These are phyloP conservation scores for Poeciliopsis prolifica DNA, from an alignment of 2,113 vertebrate genomes.

Conservation along the genomic window DNA sequence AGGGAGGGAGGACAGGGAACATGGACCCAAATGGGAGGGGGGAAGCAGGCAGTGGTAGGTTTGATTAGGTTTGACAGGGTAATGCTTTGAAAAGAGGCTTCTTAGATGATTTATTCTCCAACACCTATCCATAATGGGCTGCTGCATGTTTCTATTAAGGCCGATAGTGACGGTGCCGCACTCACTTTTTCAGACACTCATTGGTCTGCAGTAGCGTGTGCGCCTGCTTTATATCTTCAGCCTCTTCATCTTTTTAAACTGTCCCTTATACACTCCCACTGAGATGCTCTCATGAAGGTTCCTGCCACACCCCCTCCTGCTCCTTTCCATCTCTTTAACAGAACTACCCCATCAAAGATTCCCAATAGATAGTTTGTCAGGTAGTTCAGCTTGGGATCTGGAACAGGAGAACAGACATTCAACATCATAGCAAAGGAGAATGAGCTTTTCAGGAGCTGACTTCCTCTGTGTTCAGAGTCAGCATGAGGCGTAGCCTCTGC, in stretches of 20 bases:
- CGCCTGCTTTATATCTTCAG: constrained; percentile 45
- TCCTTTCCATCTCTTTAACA: constrained; percentile 27
- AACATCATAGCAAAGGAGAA: constrained; percentile 36
- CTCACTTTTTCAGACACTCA: constrained; percentile 64
- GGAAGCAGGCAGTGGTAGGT: constrained; percentile 59
- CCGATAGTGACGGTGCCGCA: constrained; percentile 50
- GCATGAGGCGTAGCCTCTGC: constrained; percentile 29
- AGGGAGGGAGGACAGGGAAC: constrained; percentile 49
- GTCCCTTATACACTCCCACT: constrained; percentile 49
- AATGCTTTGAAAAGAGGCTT: constrained; percentile 73
- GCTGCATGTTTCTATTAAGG: constrained; percentile 69
- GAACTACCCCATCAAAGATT: constrained; percentile 47
- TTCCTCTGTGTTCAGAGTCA: constrained; percentile 25
- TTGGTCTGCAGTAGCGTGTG: constrained; percentile 37
- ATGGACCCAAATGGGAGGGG: constrained; percentile 34
- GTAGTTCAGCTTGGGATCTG: constrained; percentile 28
- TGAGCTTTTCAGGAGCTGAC: constrained; percentile 27
- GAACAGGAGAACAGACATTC: constrained; percentile 30
- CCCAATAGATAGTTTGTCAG: constrained; percentile 47
- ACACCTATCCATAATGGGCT: constrained; percentile 66
- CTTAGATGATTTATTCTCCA: constrained; percentile 79
- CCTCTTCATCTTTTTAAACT: constrained; percentile 48
- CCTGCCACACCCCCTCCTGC: constrained; percentile 14
- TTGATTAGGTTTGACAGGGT: constrained; percentile 77
- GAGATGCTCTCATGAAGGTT: constrained; percentile 53